Percentiles rank a stretch among this genome's conserved stretches.
Evolutionary conservation across 2,888 invertebrate species (phyloP).

Genomic region (Rhimphoctona megacephalus): DNA sequence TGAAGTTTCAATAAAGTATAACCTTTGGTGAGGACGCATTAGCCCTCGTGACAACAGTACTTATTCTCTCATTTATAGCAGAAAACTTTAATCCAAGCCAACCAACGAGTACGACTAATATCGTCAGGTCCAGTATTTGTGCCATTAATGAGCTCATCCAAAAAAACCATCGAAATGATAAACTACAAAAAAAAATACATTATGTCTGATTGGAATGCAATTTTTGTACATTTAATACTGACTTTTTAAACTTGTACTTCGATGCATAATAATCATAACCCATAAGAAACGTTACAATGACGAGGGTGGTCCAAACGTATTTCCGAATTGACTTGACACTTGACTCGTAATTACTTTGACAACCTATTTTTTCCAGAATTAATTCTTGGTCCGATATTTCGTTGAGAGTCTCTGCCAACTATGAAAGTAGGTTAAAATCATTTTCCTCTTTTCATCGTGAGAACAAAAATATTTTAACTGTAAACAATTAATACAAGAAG

Average conservation of each 20-base stretch:
- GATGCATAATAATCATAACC: conserved; percentile 28
- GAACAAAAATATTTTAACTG: neutral
- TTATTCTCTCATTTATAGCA: conserved; percentile 53
- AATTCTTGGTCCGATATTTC: conserved; percentile 53
- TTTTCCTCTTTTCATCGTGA: neutral
- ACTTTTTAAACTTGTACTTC: neutral
- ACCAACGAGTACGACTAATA: conserved; percentile 57
- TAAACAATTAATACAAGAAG: neutral
- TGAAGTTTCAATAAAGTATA: neutral
- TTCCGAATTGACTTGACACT: conserved; percentile 34
- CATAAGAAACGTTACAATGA: neutral
- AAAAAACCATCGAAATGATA: conserved; percentile 1
- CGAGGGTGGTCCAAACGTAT: conserved; percentile 57
- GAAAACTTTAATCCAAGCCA: conserved; percentile 61
- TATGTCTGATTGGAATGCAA: neutral
- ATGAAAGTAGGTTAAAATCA: neutral
- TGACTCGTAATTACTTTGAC: conserved; percentile 46
- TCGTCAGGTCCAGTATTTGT: conserved; percentile 60
- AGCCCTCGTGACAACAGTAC: conserved; percentile 27
- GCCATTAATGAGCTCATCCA: conserved; percentile 23
- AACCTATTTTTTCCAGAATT: conserved; percentile 57
- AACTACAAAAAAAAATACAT: neutral
- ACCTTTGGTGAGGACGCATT: conserved; percentile 53
- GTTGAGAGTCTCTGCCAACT: conserved; percentile 57
- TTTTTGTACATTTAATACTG: neutral